Evolutionary conservation across 2,113 vertebrate species (phyloP), one percentile per base, ranked within the genome.

Genomic region (Dissostichus mawsoni): DNA sequence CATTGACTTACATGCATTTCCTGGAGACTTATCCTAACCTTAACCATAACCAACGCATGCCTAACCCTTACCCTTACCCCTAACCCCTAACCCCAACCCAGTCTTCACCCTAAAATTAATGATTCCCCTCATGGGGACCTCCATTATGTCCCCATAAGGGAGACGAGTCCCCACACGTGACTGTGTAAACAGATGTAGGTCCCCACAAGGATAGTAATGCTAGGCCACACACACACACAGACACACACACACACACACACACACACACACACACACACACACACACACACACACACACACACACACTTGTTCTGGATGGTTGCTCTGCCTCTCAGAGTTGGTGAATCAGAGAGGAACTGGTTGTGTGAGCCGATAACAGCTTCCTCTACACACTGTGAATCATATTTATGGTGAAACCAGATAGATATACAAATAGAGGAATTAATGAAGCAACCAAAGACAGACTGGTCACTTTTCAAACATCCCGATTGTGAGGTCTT

Each of bases 301-400:
- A 64, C 67, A 71, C 76, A 67, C 55, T 59, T 36, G 66, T 79
- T 79, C 70, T 76, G 81, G 62, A 51, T 16, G 80, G 74, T 7
- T 29, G 72, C 80, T 82, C 48, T 10, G 64, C 44, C 67, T 7
- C 73, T 74, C 65, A 55, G n/a, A 64, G 48, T 66, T 20, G n/a
- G 0, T 66, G 12, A 67, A 73, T 13, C 4, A 3, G 57, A 83
- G 53, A 4, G 44, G 66, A 71, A 74, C 25, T 55, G 80, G 2
- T 57, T 58, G 11, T 69, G 51, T 41, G 18, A 23, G 61, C 56
- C 55, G 61, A 75, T 47, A 65, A 68, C 57, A 61, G 57, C 69
- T 62, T 74, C 58, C 53, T 71, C 0, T 33, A 16, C 52, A 50
- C 45, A 7, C 63, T 1, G 57, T 9, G 51, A 74, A 52, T 74